Percentiles rank a stretch among this genome's conserved stretches.
Conservation (phyloP, 2,888 invertebrate genomes). For the Cerceris rybyensis region DNA sequence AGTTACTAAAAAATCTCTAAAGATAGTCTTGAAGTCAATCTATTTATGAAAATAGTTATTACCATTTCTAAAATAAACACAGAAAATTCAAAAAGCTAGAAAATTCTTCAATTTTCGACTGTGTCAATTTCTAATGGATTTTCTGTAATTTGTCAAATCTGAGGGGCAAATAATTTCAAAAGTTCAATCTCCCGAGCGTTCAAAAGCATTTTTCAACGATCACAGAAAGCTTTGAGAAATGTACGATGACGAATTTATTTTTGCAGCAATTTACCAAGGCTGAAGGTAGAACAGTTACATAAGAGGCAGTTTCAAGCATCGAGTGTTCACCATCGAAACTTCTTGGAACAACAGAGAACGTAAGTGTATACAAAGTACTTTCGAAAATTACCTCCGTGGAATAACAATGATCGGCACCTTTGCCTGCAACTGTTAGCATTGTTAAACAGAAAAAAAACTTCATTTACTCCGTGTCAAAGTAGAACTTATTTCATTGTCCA, state of each 20-base stretch:
- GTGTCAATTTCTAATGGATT: too few species aligned
- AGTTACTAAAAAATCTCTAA: too few species aligned
- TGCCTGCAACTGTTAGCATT: neutral
- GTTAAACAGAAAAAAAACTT: neutral
- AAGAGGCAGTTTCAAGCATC: conserved; percentile 28
- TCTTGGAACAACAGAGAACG: conserved; percentile 29
- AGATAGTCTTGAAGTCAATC: too few species aligned
- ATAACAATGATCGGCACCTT: conserved; percentile 43
- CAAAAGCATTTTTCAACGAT: too few species aligned
- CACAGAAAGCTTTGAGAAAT: neutral
- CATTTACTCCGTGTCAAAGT: neutral
- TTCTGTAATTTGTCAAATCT: too few species aligned
- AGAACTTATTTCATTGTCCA: too few species aligned
- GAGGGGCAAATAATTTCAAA: too few species aligned
- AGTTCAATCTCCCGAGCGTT: too few species aligned
- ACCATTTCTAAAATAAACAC: too few species aligned
- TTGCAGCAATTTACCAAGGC: conserved; percentile 34
- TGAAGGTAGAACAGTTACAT: conserved; percentile 39
- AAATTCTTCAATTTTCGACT: too few species aligned
- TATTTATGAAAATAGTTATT: too few species aligned
- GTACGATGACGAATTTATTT: conserved; percentile 19
- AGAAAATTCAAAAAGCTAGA: too few species aligned
- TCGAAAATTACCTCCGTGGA: conserved; percentile 30
- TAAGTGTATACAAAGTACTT: conserved; percentile 13
- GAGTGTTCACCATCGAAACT: conserved; percentile 11